Conservation (phyloP, 2,797 vertebrate species). For the Poecilia gillii region DNA sequence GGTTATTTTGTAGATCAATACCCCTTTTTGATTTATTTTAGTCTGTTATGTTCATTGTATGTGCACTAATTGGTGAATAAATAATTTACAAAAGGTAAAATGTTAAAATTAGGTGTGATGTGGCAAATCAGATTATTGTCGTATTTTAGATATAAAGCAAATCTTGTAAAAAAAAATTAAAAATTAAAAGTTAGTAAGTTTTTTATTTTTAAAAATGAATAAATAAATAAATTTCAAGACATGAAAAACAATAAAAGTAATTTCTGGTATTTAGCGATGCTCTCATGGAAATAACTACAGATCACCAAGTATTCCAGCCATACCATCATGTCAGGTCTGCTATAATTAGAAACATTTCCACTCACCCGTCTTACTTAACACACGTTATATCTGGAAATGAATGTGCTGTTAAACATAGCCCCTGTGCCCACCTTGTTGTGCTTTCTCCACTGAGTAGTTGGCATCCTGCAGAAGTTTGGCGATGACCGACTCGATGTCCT, state of each 20-base stretch:
- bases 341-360: slow-evolving; percentile 1
- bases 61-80: no score
- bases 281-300: not conserved
- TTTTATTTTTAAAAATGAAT: not conserved
- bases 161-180: not conserved
- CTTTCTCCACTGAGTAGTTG: slow-evolving; percentile 97
- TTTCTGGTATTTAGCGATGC: not conserved
- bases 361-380: slow-evolving; percentile 7
- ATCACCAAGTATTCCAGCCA: not conserved
- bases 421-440: slow-evolving; percentile 90
- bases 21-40: no score
- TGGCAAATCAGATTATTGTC: not conserved
- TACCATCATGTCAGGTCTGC: not conserved
- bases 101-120: not conserved
- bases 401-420: not conserved
- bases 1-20: no score
- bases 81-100: not conserved
- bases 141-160: not conserved
- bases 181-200: not conserved
- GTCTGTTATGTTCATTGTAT: no score
- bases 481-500: slow-evolving; percentile 97
- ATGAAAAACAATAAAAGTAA: not conserved
- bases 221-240: not conserved
- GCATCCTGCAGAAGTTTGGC: slow-evolving; percentile 97
- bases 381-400: slow-evolving; percentile 3